Conservation (phyloP, 2,888 invertebrate genomes). For the Periphyllus acericola region DNA sequence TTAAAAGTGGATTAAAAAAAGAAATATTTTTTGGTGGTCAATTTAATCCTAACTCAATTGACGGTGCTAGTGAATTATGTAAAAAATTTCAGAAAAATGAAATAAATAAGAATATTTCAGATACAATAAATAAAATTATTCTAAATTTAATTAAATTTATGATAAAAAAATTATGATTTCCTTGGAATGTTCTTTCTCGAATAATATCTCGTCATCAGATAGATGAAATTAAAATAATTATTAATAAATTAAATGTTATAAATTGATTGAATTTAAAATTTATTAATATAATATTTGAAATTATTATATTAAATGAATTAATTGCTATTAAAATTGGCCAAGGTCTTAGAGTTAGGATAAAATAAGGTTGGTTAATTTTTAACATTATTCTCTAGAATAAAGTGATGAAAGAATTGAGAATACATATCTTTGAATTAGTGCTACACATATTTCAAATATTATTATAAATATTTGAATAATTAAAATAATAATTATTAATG, state of each 20-base stretch:
- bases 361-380: conserved; percentile 16
- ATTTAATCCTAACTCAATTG: conserved; percentile 13
- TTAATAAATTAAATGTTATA: neutral
- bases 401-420: conserved; percentile 14
- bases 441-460: conserved; percentile 26
- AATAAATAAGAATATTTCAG: conserved; percentile 18
- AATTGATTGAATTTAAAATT: neutral
- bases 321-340: conserved; percentile 1
- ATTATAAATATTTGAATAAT: conserved; percentile 14
- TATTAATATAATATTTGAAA: conserved; percentile 28
- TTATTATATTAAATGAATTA: conserved; percentile 16
- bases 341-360: conserved; percentile 16
- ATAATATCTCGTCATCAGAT: conserved; percentile 15
- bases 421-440: conserved; percentile 19
- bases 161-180: conserved; percentile 17
- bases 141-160: conserved; percentile 34
- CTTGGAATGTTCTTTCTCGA: conserved; percentile 24
- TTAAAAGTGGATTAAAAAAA: neutral
- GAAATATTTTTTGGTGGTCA: conserved; percentile 9
- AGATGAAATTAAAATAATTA: neutral
- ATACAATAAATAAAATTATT: conserved; percentile 34
- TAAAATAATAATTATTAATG: neutral
- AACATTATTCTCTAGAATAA: conserved; percentile 18
- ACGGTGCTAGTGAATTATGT: neutral
- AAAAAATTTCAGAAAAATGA: conserved; percentile 17